These are phyloP conservation scores for Ispidina picta DNA, from an alignment of 2,797 vertebrate species.

Conservation along the genomic window DNA sequence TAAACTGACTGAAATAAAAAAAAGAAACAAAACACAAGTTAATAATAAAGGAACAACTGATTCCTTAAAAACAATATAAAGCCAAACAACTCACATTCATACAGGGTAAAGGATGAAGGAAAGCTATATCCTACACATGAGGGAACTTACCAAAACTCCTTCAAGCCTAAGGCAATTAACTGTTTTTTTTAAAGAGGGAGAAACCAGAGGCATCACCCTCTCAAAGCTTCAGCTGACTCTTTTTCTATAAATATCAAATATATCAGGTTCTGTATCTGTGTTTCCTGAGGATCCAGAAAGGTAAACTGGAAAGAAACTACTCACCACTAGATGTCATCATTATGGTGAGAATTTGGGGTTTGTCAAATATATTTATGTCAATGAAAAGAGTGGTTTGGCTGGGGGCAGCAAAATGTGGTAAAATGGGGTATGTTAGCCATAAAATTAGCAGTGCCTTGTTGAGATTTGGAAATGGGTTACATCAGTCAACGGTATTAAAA, in stretches of 20 bases:
- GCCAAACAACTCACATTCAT: not conserved
- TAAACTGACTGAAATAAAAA: slow-evolving; percentile 89
- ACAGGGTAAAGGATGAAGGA: not conserved
- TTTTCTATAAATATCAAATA: not conserved
- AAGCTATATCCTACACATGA: not conserved
- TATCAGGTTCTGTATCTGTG: not conserved
- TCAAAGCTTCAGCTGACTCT: not conserved
- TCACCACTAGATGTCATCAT: slow-evolving; percentile 45
- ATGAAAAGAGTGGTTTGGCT: not conserved
- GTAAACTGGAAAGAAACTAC: not conserved
- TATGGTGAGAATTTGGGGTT: not conserved
- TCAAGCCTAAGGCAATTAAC: not conserved
- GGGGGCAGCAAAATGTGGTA: not conserved
- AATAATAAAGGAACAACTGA: not conserved
- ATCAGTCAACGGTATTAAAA: not conserved
- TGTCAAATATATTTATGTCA: not conserved
- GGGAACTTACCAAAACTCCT: not conserved
- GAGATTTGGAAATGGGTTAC: not conserved
- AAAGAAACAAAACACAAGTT: not conserved
- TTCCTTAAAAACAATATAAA: not conserved
- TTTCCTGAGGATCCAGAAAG: not conserved
- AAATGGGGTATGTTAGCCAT: not conserved
- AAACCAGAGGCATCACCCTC: not conserved
- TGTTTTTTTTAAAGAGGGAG: not conserved
- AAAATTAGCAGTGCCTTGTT: not conserved